These are phyloP conservation scores for Nipponacmea schrenckii DNA, from an alignment of 2,888 invertebrate genomes.

Conservation along the genomic window DNA sequence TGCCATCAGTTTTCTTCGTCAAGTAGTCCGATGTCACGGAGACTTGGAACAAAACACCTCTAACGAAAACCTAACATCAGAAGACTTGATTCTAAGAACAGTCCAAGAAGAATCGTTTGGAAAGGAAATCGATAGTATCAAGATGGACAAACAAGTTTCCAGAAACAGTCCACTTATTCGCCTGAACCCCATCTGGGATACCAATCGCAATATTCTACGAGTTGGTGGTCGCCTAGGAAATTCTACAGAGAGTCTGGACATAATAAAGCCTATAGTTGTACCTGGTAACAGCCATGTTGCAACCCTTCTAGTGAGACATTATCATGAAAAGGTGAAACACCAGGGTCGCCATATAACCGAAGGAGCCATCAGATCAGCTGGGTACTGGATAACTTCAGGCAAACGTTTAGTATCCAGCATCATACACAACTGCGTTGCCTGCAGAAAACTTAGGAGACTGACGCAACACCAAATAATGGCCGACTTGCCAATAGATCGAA, in stretches of 20 bases:
- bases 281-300: constrained; percentile 27
- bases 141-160: constrained; percentile 4
- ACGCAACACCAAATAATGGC: constrained; percentile 17
- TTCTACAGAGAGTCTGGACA: background rate
- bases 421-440: constrained; percentile 16
- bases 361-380: constrained; percentile 23
- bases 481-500: constrained; percentile 17
- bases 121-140: constrained; percentile 15
- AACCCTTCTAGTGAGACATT: constrained; percentile 25
- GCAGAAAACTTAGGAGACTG: constrained; percentile 20
- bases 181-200: constrained; percentile 23
- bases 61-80: background rate
- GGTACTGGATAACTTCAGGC: constrained; percentile 17
- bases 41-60: too few relatives aligned
- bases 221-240: constrained; percentile 29
- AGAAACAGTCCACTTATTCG: constrained; percentile 20
- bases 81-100: constrained; percentile 8
- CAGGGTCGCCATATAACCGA: constrained; percentile 38
- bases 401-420: constrained; percentile 15
- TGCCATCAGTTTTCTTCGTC: too few relatives aligned
- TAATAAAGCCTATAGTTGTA: constrained; percentile 25
- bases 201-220: constrained; percentile 22
- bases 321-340: constrained; percentile 28
- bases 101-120: constrained; percentile 16
- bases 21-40: too few relatives aligned